Conservation (phyloP, 1,140 invertebrate species). For the Ptiloglossa arizonensis region DNA sequence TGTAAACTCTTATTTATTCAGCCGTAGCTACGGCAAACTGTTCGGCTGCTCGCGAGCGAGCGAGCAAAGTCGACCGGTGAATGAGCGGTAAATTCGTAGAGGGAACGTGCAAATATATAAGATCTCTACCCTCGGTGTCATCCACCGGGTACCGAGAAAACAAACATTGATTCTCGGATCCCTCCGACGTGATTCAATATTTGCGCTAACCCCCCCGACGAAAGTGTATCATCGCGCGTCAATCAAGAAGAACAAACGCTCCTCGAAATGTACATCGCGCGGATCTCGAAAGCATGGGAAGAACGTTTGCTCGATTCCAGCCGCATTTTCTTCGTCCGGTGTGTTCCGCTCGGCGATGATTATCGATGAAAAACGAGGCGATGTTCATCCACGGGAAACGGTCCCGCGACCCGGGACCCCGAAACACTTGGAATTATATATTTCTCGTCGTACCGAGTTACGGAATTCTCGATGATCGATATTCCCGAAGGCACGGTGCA, state of each 20-base stretch:
- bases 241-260: constrained; percentile 61
- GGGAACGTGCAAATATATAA: constrained; percentile 49
- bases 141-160: constrained; percentile 31
- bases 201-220: constrained; percentile 49
- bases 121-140: constrained; percentile 37
- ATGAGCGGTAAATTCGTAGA: constrained; percentile 52
- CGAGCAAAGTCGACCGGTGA: constrained; percentile 29
- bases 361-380: not conserved
- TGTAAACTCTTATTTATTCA: not conserved
- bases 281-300: not conserved
- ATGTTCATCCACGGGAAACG: not conserved
- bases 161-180: constrained; percentile 53
- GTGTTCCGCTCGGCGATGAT: too few species aligned
- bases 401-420: not conserved
- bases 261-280: constrained; percentile 13
- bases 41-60: too few species aligned
- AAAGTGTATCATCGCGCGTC: constrained; percentile 63
- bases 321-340: not conserved
- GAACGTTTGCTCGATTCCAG: constrained; percentile 8
- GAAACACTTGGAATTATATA: not conserved
- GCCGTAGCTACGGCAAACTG: not conserved
- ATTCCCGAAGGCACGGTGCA: too few species aligned
- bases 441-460: too few species aligned
- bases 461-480: too few species aligned
- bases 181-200: constrained; percentile 55